Evolutionary conservation across 2,797 vertebrate genomes (phyloP).

Genomic region (Sorex maritimensis): DNA sequence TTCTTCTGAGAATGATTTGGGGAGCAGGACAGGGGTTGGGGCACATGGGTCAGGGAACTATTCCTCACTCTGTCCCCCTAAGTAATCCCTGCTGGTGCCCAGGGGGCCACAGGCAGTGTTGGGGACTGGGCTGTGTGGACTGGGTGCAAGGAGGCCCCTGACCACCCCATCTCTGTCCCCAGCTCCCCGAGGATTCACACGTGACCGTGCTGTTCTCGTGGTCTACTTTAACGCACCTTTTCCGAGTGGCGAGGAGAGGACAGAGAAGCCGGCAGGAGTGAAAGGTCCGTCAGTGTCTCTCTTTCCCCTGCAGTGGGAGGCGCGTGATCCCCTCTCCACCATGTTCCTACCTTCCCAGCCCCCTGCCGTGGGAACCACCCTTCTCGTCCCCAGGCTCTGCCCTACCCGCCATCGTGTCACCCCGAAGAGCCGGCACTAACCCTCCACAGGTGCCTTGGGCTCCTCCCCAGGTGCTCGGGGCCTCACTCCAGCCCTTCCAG

Average conservation of each 20-base stretch:
- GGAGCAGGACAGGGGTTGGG: too few species aligned
- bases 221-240: conserved; percentile 64
- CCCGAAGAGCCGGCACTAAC: conserved; percentile 1
- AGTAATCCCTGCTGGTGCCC: too few species aligned
- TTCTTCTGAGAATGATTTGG: too few species aligned
- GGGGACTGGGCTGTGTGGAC: too few species aligned
- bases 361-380: not conserved
- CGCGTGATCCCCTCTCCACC: not conserved
- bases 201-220: conserved; percentile 57
- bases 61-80: too few species aligned
- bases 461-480: not conserved
- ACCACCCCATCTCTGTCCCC: too few species aligned
- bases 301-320: not conserved
- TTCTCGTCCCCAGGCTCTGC: not conserved
- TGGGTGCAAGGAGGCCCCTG: too few species aligned
- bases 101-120: too few species aligned
- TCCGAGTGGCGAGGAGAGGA: conserved; percentile 6
- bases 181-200: conserved; percentile 4
- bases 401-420: conserved; percentile 18
- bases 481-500: not conserved
- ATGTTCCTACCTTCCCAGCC: too few species aligned
- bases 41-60: too few species aligned
- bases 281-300: not conserved
- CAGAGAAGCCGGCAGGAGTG: conserved; percentile 36
- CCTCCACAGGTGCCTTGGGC: not conserved